phyloP scores from a whole-genome alignment of 2,113 vertebrate species.

The Myiopsitta monachus region DNA sequence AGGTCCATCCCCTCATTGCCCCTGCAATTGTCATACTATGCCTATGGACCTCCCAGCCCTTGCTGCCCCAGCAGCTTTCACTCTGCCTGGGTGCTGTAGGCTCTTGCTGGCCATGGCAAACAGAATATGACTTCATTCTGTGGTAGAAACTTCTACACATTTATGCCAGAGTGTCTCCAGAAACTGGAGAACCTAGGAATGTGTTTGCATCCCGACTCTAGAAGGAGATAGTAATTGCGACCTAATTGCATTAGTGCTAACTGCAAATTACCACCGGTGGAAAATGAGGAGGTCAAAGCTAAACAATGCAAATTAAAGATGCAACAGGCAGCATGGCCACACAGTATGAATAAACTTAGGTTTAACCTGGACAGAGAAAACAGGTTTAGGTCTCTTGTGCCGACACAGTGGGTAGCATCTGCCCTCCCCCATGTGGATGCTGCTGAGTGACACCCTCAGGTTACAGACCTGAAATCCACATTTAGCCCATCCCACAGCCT shows the following conservation, averaged over 20 bases:
- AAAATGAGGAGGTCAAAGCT: background rate
- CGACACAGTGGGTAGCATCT: fast-evolving
- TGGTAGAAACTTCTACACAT: fast-evolving
- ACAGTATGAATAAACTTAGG: background rate
- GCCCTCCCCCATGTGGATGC: background rate
- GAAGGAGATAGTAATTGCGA: background rate
- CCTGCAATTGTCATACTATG: no score
- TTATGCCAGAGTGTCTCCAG: background rate
- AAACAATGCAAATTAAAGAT: background rate
- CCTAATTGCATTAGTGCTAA: background rate
- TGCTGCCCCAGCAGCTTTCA: background rate
- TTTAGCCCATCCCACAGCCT: background rate
- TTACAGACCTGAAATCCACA: background rate
- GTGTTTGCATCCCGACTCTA: background rate
- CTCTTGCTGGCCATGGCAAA: background rate
- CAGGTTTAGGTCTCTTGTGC: fast-evolving
- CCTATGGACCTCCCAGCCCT: background rate
- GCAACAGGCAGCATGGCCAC: background rate
- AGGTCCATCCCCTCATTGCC: background rate
- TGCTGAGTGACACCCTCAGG: background rate
- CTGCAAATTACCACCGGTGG: background rate
- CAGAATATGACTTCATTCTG: background rate
- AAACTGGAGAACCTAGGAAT: background rate
- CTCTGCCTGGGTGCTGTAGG: background rate
- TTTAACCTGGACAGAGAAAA: background rate